Evolutionary conservation across 2,888 invertebrate genomes (phyloP).

Genomic region (Eurytoma adleriae): DNA sequence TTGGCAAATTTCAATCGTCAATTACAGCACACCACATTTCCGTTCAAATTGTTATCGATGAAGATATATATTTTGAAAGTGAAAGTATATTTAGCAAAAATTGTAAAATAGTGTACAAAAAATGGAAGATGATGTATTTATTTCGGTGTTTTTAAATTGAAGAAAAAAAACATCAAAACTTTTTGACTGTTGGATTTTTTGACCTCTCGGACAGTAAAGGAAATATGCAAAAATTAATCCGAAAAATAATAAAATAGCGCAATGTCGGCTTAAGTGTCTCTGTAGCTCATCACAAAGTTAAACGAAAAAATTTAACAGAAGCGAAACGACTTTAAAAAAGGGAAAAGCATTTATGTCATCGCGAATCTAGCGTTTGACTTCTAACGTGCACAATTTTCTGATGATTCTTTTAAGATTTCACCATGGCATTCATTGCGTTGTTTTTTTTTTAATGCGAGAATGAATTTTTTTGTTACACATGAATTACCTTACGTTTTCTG

Average conservation of each 20-base stretch:
- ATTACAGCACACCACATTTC: not conserved
- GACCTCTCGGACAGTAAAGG: conserved; percentile 46
- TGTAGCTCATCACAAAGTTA: conserved; percentile 49
- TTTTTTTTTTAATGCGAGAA: conserved; percentile 32
- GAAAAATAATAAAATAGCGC: conserved; percentile 35
- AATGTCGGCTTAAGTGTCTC: conserved; percentile 50
- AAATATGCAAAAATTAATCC: conserved; percentile 22
- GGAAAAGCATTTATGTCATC: conserved; percentile 60
- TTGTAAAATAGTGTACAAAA: conserved; percentile 55
- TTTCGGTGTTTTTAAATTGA: conserved; percentile 2
- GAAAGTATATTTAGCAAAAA: conserved; percentile 19
- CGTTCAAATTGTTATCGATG: not conserved
- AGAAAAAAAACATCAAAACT: conserved; percentile 2
- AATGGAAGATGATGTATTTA: conserved; percentile 21
- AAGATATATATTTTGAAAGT: conserved; percentile 14
- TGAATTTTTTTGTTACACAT: conserved; percentile 31
- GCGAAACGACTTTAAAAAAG: conserved; percentile 48
- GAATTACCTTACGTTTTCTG: conserved; percentile 42
- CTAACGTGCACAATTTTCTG: conserved; percentile 56
- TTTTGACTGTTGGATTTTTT: conserved; percentile 29
- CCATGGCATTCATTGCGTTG: conserved; percentile 49
- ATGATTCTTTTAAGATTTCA: conserved; percentile 50
- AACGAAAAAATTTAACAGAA: not conserved
- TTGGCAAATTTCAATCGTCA: not conserved
- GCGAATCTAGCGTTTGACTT: conserved; percentile 54